These are phyloP conservation scores for Sebastes matsubarae DNA, from an alignment of 2,797 vertebrate genomes.

Conservation along the genomic window DNA sequence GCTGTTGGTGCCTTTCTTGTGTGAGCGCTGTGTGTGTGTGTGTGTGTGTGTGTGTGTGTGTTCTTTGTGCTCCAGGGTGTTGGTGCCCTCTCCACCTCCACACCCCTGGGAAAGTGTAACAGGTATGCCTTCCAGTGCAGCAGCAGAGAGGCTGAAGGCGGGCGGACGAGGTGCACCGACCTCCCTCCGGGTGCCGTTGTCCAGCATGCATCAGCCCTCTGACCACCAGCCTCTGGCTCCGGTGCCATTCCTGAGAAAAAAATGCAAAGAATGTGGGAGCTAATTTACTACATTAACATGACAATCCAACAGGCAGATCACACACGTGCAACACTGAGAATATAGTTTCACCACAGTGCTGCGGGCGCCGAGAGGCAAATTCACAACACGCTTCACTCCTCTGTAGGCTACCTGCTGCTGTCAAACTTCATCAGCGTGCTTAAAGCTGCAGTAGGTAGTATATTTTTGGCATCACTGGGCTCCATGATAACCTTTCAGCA, in stretches of 20 bases:
- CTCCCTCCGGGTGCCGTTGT: conserved; percentile 14
- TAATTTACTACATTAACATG: conserved; percentile 48
- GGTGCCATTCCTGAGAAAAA: conserved; percentile 3
- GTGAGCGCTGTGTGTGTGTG: conserved; percentile 9
- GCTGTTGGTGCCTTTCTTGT: conserved; percentile 36
- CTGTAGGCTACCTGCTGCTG: neutral
- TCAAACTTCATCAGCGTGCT: neutral
- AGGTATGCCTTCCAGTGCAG: conserved; percentile 87
- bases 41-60: conserved; percentile 22
- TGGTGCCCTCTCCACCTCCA: conserved; percentile 78
- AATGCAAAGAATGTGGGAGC: conserved; percentile 33
- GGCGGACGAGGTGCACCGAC: conserved; percentile 9
- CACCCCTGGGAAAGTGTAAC: conserved; percentile 91
- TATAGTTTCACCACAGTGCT: neutral
- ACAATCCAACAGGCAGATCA: conserved; percentile 34
- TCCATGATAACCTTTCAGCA: too few species aligned
- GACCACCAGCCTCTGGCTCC: conserved; percentile 53
- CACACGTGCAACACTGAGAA: neutral
- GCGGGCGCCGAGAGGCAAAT: neutral
- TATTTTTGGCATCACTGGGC: too few species aligned
- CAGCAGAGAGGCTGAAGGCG: conserved; percentile 57
- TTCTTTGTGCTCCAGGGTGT: conserved; percentile 81
- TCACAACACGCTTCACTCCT: neutral
- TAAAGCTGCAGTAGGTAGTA: too few species aligned
- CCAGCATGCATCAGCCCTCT: conserved; percentile 34